Evolutionary conservation across 2,113 vertebrate genomes (phyloP).

Genomic region (Xiphophorus couchianus): DNA sequence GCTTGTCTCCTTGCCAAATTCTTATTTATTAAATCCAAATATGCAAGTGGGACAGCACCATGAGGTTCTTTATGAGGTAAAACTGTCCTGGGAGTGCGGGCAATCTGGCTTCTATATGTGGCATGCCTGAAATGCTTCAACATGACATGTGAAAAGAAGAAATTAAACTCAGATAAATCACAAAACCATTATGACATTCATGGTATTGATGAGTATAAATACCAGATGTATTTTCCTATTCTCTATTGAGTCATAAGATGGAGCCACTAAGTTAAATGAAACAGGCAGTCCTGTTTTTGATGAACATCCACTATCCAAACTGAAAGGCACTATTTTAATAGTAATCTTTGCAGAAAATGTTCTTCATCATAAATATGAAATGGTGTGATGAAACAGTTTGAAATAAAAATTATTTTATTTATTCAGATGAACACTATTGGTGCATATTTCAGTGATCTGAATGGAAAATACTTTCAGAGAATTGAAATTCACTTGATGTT

Average conservation of each 20-base stretch:
- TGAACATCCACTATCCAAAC: background rate
- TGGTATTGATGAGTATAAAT: background rate
- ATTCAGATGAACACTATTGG: background rate
- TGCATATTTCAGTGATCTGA: background rate
- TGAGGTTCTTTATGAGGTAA: too few species aligned
- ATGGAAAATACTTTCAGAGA: background rate
- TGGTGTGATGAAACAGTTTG: background rate
- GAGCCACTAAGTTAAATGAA: background rate
- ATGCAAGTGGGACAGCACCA: too few species aligned
- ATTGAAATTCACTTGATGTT: background rate
- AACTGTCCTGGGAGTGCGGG: too few species aligned
- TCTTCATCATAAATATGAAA: background rate
- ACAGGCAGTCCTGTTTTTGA: background rate
- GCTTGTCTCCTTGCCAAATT: too few species aligned
- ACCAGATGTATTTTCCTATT: background rate
- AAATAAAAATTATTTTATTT: background rate
- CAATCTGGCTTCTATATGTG: too few species aligned
- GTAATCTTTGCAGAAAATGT: background rate
- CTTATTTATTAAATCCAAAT: too few species aligned
- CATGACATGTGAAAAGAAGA: too few species aligned
- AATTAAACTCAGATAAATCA: background rate
- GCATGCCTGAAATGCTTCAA: too few species aligned
- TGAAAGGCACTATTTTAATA: background rate
- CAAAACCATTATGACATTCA: background rate
- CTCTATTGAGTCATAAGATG: background rate